A percentile compares a stretch with the other conserved stretches of the same genome.
These are phyloP conservation scores for Cinara cedri DNA, from an alignment of 2,888 invertebrate species.

Conservation along the genomic window DNA sequence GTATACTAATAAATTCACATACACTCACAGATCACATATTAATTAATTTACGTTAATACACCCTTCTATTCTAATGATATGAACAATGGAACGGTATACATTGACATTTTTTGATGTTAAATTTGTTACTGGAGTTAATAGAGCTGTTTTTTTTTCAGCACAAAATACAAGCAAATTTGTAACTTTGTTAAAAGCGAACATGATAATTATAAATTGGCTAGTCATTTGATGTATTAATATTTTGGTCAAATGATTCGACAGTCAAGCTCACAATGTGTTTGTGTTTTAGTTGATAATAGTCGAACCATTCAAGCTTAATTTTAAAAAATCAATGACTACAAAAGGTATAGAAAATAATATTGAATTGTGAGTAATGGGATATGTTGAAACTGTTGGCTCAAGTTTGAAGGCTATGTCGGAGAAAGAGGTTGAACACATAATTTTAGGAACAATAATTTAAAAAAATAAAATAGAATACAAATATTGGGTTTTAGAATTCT, in stretches of 20 bases:
- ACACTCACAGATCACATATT: constrained; percentile 10
- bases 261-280: neutral
- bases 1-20: neutral
- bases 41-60: constrained; percentile 47
- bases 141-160: neutral
- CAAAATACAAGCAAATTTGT: constrained; percentile 1
- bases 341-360: neutral
- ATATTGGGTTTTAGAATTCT: neutral
- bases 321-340: constrained; percentile 1
- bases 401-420: neutral
- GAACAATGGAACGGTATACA: constrained; percentile 56
- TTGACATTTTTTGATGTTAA: constrained; percentile 32
- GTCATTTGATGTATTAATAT: constrained; percentile 31
- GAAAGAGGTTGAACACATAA: constrained; percentile 48
- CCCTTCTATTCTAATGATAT: constrained; percentile 56
- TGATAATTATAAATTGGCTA: neutral
- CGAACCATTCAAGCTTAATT: constrained; percentile 29
- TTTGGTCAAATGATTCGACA: constrained; percentile 18
- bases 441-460: constrained; percentile 40
- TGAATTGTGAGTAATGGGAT: constrained; percentile 2
- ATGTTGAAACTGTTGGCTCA: neutral
- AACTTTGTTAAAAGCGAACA: constrained; percentile 12
- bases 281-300: neutral
- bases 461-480: neutral
- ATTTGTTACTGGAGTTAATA: constrained; percentile 14